phyloP scores from a whole-genome alignment of 1,140 invertebrate genomes.

The Zaprionus davidi region DNA sequence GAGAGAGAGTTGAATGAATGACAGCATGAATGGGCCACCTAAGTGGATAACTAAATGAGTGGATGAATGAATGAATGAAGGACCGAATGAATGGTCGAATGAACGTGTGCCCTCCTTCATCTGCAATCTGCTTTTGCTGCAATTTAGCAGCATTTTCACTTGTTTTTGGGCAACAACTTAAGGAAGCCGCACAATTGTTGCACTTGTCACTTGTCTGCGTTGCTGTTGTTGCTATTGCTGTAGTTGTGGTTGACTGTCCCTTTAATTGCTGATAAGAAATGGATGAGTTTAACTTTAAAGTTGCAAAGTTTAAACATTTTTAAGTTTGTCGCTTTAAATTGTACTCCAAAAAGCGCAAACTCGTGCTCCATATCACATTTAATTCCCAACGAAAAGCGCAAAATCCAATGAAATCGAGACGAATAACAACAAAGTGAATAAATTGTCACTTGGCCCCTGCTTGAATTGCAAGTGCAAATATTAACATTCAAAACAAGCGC shows the following conservation, averaged over 20 bases:
- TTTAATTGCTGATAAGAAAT: slow-evolving; percentile 33
- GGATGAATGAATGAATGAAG: neutral
- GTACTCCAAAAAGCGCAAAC: slow-evolving; percentile 44
- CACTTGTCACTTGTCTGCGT: slow-evolving; percentile 25
- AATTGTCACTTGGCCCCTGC: slow-evolving; percentile 78
- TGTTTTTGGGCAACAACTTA: slow-evolving; percentile 20
- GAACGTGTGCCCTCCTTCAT: slow-evolving; percentile 20
- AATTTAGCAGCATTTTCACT: slow-evolving; percentile 35
- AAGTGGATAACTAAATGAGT: slow-evolving; percentile 47
- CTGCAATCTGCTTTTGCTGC: slow-evolving; percentile 28
- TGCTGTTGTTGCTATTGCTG: slow-evolving; percentile 8
- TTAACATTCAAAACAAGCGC: slow-evolving; percentile 80
- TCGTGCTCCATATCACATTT: slow-evolving; percentile 49
- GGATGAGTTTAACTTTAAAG: slow-evolving; percentile 5
- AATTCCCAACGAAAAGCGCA: slow-evolving; percentile 43
- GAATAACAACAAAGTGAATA: slow-evolving; percentile 66
- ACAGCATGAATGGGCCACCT: slow-evolving; percentile 74
- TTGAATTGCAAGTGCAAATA: slow-evolving; percentile 79
- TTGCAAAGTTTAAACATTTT: neutral
- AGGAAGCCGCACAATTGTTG: slow-evolving; percentile 47
- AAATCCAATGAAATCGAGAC: slow-evolving; percentile 67
- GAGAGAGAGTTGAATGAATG: slow-evolving; percentile 69
- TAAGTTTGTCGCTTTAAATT: too few relatives aligned
- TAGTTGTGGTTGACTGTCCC: neutral
- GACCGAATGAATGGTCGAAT: slow-evolving; percentile 26